phyloP scores from a whole-genome alignment of 2,888 invertebrate genomes.

The Drosophila putrida region DNA sequence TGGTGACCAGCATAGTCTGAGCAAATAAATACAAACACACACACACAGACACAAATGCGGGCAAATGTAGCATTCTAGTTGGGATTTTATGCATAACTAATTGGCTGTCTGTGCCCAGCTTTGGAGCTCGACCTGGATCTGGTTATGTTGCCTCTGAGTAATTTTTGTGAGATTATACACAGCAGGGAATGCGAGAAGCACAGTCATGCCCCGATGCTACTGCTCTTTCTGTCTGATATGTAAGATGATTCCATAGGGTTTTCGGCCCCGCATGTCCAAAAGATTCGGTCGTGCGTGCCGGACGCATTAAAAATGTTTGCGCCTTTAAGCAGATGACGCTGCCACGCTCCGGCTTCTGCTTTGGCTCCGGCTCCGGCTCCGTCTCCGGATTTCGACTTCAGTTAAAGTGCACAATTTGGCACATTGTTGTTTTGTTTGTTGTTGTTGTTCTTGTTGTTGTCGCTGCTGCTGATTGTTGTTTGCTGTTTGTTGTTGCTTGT shows the following conservation, averaged over 20 bases:
- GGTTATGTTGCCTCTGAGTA: conserved; percentile 25
- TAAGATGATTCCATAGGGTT: conserved; percentile 35
- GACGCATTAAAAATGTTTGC: conserved; percentile 64
- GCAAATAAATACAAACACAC: conserved; percentile 26
- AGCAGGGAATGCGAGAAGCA: conserved; percentile 19
- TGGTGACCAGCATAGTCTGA: conserved; percentile 43
- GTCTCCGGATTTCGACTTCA: conserved; percentile 44
- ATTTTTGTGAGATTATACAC: conserved; percentile 42
- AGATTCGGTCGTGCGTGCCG: conserved; percentile 64
- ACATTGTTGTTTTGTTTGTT: conserved; percentile 63
- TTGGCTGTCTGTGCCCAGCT: conserved; percentile 55
- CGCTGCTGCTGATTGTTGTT: conserved; percentile 13
- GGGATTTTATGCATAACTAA: conserved; percentile 77
- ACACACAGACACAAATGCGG: conserved; percentile 46
- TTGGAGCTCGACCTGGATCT: conserved; percentile 7
- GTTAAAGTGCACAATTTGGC: conserved; percentile 74
- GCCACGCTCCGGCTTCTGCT: neutral
- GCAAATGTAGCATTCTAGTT: conserved; percentile 53
- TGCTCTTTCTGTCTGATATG: conserved; percentile 37
- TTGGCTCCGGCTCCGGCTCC: neutral
- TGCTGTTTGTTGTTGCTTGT: conserved; percentile 55
- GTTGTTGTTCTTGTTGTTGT: conserved; percentile 11
- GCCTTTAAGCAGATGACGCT: conserved; percentile 55
- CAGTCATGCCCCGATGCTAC: conserved; percentile 13
- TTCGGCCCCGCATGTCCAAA: conserved; percentile 32